These are phyloP conservation scores for Zophobas morio DNA, from an alignment of 1,140 invertebrate genomes.

Conservation along the genomic window DNA sequence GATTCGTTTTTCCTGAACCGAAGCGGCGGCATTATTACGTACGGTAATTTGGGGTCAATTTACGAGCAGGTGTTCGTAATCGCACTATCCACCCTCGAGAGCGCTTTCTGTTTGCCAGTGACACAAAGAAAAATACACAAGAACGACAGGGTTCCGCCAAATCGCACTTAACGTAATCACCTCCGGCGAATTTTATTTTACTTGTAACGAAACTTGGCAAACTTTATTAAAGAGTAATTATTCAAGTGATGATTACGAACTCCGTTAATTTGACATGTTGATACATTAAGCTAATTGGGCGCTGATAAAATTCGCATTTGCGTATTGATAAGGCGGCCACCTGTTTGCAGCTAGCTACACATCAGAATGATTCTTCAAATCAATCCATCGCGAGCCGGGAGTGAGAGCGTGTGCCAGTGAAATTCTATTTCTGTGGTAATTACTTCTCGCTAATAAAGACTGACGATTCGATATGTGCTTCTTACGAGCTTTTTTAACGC, in stretches of 20 bases:
- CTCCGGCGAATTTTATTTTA: conserved; percentile 19
- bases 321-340: conserved; percentile 44
- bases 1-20: conserved; percentile 16
- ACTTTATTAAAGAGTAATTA: conserved; percentile 38
- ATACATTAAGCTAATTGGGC: conserved; percentile 36
- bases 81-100: conserved; percentile 26
- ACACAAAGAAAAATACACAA: conserved; percentile 38
- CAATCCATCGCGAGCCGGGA: conserved; percentile 30
- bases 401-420: conserved; percentile 25
- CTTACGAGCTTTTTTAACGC: too few relatives aligned
- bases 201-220: conserved; percentile 1
- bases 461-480: conserved; percentile 23
- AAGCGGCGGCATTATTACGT: conserved; percentile 9
- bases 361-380: conserved; percentile 41
- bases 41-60: conserved; percentile 33
- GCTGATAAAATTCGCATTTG: conserved; percentile 47
- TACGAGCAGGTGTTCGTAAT: conserved; percentile 39
- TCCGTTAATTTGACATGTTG: conserved; percentile 14
- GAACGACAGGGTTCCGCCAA: conserved; percentile 9
- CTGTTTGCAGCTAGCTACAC: conserved; percentile 39
- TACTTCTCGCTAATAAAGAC: conserved; percentile 16
- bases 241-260: conserved; percentile 32
- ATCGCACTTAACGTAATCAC: conserved; percentile 36
- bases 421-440: conserved; percentile 16
- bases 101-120: conserved; percentile 30